Percentiles rank a stretch among this genome's conserved stretches.
Evolutionary conservation across 1,140 invertebrate species (phyloP).

Genomic region (Uloborus diversus): DNA sequence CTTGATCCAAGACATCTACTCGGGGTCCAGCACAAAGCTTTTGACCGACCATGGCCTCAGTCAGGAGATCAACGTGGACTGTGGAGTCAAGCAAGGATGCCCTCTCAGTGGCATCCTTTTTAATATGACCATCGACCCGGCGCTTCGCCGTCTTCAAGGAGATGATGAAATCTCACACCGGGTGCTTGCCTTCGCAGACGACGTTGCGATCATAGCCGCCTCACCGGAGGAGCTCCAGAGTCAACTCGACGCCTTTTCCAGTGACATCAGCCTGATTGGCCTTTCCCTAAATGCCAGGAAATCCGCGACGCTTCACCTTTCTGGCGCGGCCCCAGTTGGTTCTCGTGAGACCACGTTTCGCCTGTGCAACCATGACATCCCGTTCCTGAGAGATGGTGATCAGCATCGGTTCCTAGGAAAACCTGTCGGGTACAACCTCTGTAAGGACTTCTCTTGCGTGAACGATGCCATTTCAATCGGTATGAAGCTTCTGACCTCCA

Average conservation of each 20-base stretch:
- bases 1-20: background rate
- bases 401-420: background rate
- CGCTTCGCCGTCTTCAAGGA: background rate
- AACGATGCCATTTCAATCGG: background rate
- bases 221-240: fast-evolving
- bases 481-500: background rate
- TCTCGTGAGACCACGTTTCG: fast-evolving
- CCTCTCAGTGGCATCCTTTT: background rate
- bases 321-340: background rate
- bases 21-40: background rate
- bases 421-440: background rate
- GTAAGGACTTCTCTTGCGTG: fast-evolving
- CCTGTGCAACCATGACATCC: background rate
- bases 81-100: background rate
- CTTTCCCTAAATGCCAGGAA: fast-evolving
- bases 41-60: fast-evolving
- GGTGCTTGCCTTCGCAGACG: background rate
- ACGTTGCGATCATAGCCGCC: background rate
- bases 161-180: fast-evolving
- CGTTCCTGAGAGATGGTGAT: background rate
- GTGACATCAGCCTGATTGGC: too few relatives aligned
- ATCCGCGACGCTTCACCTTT: background rate
- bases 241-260: fast-evolving
- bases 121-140: background rate
- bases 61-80: fast-evolving